Evolutionary conservation across 2,888 invertebrate genomes (phyloP), one percentile per base, ranked within the genome.

Genomic region (Eutolmus rufibarbis): DNA sequence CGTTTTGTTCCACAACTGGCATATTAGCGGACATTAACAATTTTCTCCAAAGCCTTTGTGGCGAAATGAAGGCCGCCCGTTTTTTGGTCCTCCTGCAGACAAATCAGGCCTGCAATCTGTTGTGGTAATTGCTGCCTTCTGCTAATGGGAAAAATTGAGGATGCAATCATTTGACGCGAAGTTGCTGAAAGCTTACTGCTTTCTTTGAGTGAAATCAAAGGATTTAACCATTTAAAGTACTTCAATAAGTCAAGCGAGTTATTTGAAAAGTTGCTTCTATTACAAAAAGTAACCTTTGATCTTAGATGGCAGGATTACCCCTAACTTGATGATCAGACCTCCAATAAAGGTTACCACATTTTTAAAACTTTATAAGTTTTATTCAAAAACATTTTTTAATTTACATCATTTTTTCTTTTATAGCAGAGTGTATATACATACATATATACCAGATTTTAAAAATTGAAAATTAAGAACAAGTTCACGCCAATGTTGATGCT

Each of bases 1-100:
- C 56, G 56, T 31, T 51, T 46, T 81, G 81, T 81, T 56, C 51
- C 31, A 56, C 37, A 51, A 56, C 46, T 81, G 51, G 81, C 51
- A 81, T 34, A 81, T 51, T 51, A 56, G 34, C 34, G 56, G 81
- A 81, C 51, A 81, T 81, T 81, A 56, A 31, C 16, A 51, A 81
- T 81, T 56, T 79, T 51, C 51, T 56, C 51, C 51, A 28, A 46
- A 5, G n/a, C 56, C 28, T 28, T 56, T 56, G 28, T 51, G 31
- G 31, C 9, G 37, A 81, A 81, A 34, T 56, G 81, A 56, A 56
- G 81, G 51, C 31, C 34, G 81, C 16, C 56, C 3, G 28, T 81
- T 81, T 81, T 81, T 66, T 66, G 66, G 66, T 19, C 23, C 66
- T 81, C 56, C 56, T 81, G 34, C 34, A 81, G 23, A 43, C 43